These are phyloP conservation scores for Octomys mimax DNA, from an alignment of 2,797 vertebrate genomes.

Conservation along the genomic window DNA sequence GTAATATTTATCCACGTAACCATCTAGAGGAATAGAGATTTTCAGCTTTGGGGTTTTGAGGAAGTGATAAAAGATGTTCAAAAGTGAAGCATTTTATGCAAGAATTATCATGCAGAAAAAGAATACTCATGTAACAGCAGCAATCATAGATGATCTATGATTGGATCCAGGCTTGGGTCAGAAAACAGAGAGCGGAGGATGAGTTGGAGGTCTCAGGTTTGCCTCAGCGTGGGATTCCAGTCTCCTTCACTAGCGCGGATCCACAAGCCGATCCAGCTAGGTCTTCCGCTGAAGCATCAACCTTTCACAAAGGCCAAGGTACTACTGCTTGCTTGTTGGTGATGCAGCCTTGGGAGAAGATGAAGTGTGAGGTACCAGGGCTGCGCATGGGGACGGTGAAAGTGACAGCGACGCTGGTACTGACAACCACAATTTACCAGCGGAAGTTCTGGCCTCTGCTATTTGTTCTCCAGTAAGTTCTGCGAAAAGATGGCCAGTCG, in stretches of 20 bases:
- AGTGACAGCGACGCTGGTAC: accelerated
- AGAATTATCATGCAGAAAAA: background rate
- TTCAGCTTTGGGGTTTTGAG: background rate
- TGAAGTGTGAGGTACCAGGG: background rate
- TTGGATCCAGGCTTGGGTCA: background rate
- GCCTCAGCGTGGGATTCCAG: background rate
- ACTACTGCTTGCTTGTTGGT: background rate
- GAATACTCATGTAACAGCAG: background rate
- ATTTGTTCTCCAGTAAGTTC: background rate
- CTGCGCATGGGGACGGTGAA: too few species aligned
- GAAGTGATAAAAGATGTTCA: background rate
- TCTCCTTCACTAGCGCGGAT: background rate
- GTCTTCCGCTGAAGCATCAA: background rate
- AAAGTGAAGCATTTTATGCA: background rate
- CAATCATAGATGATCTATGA: background rate
- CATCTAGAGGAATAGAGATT: background rate
- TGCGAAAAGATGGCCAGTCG: background rate
- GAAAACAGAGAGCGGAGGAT: background rate
- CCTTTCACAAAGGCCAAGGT: background rate
- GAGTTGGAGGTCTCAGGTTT: background rate
- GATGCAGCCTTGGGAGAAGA: background rate
- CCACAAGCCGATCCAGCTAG: background rate
- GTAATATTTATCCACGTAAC: background rate
- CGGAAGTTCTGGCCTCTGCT: background rate
- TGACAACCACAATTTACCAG: background rate